Evolutionary conservation across 2,113 vertebrate species (phyloP), one percentile per base, ranked within the genome.

Genomic region (Dascyllus trimaculatus): DNA sequence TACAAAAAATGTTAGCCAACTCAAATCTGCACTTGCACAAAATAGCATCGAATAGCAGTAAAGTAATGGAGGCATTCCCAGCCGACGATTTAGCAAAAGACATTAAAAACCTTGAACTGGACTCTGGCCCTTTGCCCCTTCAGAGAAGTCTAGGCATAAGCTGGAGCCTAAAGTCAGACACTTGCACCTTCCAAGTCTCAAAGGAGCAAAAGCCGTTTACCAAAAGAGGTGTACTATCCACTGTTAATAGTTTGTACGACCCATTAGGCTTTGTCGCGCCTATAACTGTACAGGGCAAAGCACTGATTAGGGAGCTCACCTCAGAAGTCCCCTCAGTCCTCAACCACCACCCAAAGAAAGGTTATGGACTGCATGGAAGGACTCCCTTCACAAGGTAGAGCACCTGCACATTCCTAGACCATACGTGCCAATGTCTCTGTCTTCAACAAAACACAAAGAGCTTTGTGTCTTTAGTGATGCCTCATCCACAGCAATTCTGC

Each of bases 401-500:
- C 60, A 29, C 17, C 18, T 58, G 1, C 5, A 58, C 9, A 57
- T 75, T 15, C 38, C n/a, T 18, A 35, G 52, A 56, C 1, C 51
- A 18, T 70, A 70, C 6, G 15, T 32, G n/a, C 67, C 67, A 15
- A 24, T 70, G 26, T 70, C 67, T 1, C 6, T 70, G 11, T 2
- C 38, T 4, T 38, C 57, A 38, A 70, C 35, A 0, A 15, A 46
- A 5, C 4, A 46, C 17, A 70, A 35, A 43, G 21, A 48, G 4
- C 25, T 64, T 8, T 48, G 43, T 29, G 43, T 48, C 5, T 64
- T 64, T 29, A 49, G 22, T 14, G 52, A 70, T 7, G 17, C 40
- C 0, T 70, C 60, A 25, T 1, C 4, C 40, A 26, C 25, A 1
- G 21, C 60, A 4, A 63, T 63, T 2, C 40, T 0, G 40, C 60